phyloP scores from a whole-genome alignment of 92 coral and sea anemone species.

The Plumapathes pennacea region DNA sequence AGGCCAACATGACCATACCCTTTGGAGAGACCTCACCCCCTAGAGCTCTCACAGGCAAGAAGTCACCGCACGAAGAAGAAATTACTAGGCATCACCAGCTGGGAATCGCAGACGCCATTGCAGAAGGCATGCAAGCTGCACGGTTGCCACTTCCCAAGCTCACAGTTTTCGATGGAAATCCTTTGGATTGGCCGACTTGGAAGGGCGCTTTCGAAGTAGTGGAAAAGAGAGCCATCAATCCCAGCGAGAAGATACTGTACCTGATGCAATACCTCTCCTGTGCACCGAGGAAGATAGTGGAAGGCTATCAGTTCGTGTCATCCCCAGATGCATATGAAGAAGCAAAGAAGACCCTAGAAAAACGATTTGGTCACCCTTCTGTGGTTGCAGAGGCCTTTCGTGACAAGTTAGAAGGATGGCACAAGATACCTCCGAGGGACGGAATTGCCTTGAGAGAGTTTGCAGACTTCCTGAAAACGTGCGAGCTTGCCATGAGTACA shows the following conservation, averaged over 20 bases:
- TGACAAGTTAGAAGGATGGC: conserved; percentile 11
- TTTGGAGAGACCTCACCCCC: too few relatives aligned
- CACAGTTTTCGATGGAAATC: background rate
- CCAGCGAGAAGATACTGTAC: conserved; percentile 8
- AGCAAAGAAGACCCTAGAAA: conserved; percentile 4
- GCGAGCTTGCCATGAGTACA: conserved; percentile 20
- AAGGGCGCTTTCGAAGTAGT: conserved; percentile 8
- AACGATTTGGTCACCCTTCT: conserved; percentile 18
- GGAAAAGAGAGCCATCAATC: background rate
- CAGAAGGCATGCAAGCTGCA: conserved; percentile 7
- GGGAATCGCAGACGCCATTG: background rate
- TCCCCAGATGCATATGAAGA: background rate
- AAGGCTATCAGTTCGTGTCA: conserved; percentile 13
- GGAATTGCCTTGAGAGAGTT: conserved; percentile 21
- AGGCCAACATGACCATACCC: too few relatives aligned
- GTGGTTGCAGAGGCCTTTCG: conserved; percentile 13
- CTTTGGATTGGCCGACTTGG: conserved; percentile 13
- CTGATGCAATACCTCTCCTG: conserved; percentile 1
- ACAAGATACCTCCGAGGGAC: conserved; percentile 16
- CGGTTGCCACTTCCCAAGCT: background rate
- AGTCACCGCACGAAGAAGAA: too few relatives aligned
- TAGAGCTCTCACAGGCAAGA: too few relatives aligned
- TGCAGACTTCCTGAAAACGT: conserved; percentile 24
- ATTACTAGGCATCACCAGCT: too few relatives aligned
- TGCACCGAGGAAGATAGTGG: conserved; percentile 4